Conservation (phyloP, 2,888 invertebrate species). For the Esperia sulphurella region DNA sequence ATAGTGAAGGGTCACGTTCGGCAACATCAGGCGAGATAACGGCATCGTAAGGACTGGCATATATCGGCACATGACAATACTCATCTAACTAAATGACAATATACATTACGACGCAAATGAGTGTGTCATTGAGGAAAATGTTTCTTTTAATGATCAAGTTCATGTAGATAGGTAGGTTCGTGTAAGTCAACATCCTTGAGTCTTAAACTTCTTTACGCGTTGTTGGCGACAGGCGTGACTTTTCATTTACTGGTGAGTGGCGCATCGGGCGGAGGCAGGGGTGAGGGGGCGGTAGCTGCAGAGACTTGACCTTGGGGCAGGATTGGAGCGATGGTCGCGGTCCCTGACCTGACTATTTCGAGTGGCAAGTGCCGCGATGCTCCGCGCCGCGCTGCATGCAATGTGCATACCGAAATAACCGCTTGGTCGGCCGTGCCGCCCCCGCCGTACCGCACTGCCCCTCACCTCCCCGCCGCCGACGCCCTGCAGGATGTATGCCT, state of each 20-base stretch:
- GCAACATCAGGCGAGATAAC: constrained; percentile 54
- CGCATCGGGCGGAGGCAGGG: constrained; percentile 23
- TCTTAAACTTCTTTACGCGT: not conserved
- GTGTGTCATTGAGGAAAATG: not conserved
- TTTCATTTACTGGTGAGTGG: constrained; percentile 38
- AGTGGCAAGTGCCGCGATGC: constrained; percentile 72
- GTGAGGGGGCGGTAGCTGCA: constrained; percentile 45
- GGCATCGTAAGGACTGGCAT: constrained; percentile 3
- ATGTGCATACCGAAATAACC: constrained; percentile 79
- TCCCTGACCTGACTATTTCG: constrained; percentile 79
- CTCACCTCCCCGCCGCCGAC: constrained; percentile 29
- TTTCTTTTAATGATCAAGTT: not conserved
- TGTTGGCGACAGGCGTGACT: constrained; percentile 35
- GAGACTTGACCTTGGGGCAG: constrained; percentile 78
- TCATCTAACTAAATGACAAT: not conserved
- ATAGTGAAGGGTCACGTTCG: constrained; percentile 61
- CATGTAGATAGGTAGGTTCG: not conserved
- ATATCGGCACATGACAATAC: constrained; percentile 7
- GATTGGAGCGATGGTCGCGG: constrained; percentile 72
- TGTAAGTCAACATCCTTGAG: not conserved
- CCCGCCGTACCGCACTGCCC: constrained; percentile 32
- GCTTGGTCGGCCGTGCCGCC: constrained; percentile 54
- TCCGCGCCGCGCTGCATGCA: constrained; percentile 64
- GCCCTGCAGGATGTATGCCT: constrained; percentile 58
- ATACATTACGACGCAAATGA: not conserved